Evolutionary conservation across 37 sponge, comb jelly and placozoan genomes (phyloP).

Genomic region (Mnemiopsis leidyi): DNA sequence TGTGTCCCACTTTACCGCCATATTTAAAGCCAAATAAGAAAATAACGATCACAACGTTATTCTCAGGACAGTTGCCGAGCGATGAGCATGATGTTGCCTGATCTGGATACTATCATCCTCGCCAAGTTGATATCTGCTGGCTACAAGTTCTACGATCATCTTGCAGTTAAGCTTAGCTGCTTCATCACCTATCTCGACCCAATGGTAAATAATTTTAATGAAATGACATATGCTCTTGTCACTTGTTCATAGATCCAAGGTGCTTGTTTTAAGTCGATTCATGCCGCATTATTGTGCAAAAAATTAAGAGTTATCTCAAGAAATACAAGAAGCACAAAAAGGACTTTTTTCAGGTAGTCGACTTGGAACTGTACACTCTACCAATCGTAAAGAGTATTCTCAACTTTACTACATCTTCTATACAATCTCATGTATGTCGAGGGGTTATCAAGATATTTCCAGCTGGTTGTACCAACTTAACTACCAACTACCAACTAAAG

Average conservation of each 20-base stretch:
- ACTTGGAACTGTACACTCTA: slow-evolving; percentile 37
- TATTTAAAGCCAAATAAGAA: too few relatives aligned
- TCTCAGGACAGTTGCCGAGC: slow-evolving; percentile 43
- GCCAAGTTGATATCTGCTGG: slow-evolving; percentile 21
- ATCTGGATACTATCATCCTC: slow-evolving; percentile 36
- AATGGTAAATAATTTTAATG: too few relatives aligned
- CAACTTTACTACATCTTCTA: not conserved
- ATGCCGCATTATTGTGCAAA: too few relatives aligned
- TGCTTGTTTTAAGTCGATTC: too few relatives aligned
- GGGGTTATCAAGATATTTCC: not conserved
- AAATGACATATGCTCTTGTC: too few relatives aligned
- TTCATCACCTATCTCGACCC: slow-evolving; percentile 56
- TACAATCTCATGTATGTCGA: slow-evolving; percentile 29
- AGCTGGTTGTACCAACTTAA: not conserved
- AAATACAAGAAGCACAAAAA: too few relatives aligned
- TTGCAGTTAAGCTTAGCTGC: not conserved
- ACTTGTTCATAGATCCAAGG: too few relatives aligned
- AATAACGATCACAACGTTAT: too few relatives aligned
- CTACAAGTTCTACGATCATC: slow-evolving; percentile 57
- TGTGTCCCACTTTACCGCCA: too few relatives aligned
- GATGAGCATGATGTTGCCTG: slow-evolving; percentile 15
- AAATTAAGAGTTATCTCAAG: too few relatives aligned
- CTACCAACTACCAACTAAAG: not conserved
- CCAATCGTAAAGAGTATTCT: slow-evolving; percentile 38
- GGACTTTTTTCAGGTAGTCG: slow-evolving; percentile 34